Evolutionary conservation across 2,888 invertebrate species (phyloP).

Genomic region (Pristionchus entomophagus): DNA sequence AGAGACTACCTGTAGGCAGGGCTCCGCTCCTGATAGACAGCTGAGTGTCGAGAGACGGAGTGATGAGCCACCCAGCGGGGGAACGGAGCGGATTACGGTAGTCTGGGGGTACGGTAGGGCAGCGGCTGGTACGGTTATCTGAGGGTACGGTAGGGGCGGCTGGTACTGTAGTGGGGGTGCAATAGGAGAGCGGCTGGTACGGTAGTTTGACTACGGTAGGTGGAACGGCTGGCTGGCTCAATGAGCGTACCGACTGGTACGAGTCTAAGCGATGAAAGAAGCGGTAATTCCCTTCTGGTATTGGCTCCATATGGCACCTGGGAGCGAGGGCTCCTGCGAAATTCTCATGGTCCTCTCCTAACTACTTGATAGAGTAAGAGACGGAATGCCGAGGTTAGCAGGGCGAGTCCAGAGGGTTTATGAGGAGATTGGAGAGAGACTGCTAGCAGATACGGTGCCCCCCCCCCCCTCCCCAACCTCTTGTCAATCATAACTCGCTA

Average conservation of each 20-base stretch:
- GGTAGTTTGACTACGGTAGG: constrained; percentile 9
- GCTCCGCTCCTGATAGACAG: neutral
- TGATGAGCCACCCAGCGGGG: neutral
- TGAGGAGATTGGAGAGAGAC: neutral
- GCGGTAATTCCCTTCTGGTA: constrained; percentile 11
- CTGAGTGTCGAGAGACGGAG: neutral
- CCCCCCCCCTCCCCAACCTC: no score
- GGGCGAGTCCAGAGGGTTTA: constrained; percentile 9
- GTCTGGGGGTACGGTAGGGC: neutral
- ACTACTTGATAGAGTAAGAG: neutral
- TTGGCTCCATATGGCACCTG: neutral
- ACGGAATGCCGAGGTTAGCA: neutral
- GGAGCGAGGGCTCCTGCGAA: neutral
- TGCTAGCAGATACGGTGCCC: neutral
- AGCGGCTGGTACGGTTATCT: neutral
- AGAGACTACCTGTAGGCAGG: neutral
- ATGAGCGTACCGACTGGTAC: constrained; percentile 15
- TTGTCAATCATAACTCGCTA: constrained; percentile 27
- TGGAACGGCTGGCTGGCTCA: neutral
- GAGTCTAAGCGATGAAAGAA: neutral
- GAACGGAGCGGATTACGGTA: neutral
- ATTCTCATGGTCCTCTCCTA: neutral
- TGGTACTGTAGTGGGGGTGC: no score
- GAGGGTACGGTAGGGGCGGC: neutral
- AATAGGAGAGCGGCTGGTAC: neutral